These are phyloP conservation scores for Notolabrus celidotus DNA, from an alignment of 2,797 vertebrate genomes.

Conservation along the genomic window DNA sequence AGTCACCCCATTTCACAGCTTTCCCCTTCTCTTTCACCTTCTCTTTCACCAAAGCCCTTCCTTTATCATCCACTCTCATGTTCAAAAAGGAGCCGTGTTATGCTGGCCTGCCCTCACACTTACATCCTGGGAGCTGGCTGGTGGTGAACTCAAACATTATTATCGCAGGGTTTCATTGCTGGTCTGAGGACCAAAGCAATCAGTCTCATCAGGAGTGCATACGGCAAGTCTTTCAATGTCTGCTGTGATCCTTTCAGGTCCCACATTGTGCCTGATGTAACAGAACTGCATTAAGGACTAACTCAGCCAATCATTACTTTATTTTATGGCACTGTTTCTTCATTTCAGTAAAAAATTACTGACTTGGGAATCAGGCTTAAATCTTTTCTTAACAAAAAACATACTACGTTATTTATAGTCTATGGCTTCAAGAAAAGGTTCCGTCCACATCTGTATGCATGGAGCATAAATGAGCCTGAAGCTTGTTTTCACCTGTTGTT, in stretches of 20 bases:
- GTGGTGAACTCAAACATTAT: slow-evolving; percentile 43
- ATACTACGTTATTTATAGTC: too few species aligned
- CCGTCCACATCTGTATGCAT: too few species aligned
- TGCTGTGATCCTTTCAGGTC: neutral
- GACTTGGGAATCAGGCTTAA: too few species aligned
- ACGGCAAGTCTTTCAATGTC: neutral
- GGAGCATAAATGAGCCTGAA: too few species aligned
- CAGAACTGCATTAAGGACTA: too few species aligned
- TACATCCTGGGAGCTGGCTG: slow-evolving; percentile 30
- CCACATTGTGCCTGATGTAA: too few species aligned
- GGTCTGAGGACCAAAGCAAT: slow-evolving; percentile 22
- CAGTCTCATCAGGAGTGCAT: slow-evolving; percentile 1
- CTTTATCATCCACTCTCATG: slow-evolving; percentile 23
- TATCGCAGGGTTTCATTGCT: slow-evolving; percentile 33
- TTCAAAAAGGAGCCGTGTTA: slow-evolving; percentile 39
- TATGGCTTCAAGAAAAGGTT: too few species aligned
- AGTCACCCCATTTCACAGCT: slow-evolving; percentile 30
- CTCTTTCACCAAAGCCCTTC: neutral
- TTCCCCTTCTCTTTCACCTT: slow-evolving; percentile 47
- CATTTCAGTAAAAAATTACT: too few species aligned
- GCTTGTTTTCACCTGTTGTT: too few species aligned
- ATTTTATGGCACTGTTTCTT: too few species aligned
- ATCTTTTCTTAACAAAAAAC: too few species aligned
- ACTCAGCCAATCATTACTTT: too few species aligned
- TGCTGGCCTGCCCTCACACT: slow-evolving; percentile 19